These are phyloP conservation scores for Gobio occitaniae DNA, from an alignment of 2,797 vertebrate genomes.

Conservation along the genomic window DNA sequence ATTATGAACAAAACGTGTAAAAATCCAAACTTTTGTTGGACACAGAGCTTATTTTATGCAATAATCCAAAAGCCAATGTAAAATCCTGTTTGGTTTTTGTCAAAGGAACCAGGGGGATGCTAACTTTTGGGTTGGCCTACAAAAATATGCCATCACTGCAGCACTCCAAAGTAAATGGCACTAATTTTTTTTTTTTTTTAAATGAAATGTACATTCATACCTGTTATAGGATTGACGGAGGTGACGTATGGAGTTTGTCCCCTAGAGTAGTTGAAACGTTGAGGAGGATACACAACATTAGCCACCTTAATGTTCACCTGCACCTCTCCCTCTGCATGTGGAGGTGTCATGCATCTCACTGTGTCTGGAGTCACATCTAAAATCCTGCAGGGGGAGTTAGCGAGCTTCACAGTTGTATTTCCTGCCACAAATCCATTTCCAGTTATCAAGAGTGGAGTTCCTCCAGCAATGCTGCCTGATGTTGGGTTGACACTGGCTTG, in stretches of 20 bases:
- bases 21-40: neutral
- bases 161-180: neutral
- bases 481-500: slow-evolving; percentile 70
- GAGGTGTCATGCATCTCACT: slow-evolving; percentile 76
- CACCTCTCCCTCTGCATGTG: slow-evolving; percentile 64
- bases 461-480: slow-evolving; percentile 81
- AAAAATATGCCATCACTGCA: neutral
- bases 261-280: slow-evolving; percentile 79
- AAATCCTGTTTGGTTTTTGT: no score
- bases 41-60: neutral
- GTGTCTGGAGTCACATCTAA: slow-evolving; percentile 62
- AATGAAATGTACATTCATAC: slow-evolving; percentile 64
- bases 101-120: neutral
- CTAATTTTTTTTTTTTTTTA: neutral
- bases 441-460: slow-evolving; percentile 75
- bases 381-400: slow-evolving; percentile 70
- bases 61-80: neutral
- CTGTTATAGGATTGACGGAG: slow-evolving; percentile 75
- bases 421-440: slow-evolving; percentile 84
- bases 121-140: neutral
- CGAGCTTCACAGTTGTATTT: slow-evolving; percentile 80
- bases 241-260: slow-evolving; percentile 77
- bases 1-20: neutral
- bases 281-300: slow-evolving; percentile 70
- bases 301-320: slow-evolving; percentile 73